Evolutionary conservation across 2,888 invertebrate species (phyloP), one percentile per base, ranked within the genome.

Genomic region (Oligia fasciuncula): DNA sequence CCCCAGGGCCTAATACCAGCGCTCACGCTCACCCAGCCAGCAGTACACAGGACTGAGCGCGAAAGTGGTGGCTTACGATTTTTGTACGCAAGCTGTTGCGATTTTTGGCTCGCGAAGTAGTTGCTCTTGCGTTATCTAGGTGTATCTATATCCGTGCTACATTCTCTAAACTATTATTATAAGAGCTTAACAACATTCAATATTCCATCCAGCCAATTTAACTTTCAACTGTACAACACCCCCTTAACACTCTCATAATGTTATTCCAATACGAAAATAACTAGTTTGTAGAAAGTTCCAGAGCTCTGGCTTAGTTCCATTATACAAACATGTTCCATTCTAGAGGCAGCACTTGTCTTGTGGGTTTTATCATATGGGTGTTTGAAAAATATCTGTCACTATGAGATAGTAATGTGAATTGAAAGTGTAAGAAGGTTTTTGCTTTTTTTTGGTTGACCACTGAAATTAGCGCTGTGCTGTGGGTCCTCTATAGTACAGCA

Each of bases 191-290:
- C 54, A 72, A 60, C 17, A 83, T 75, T 79, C 35, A 80, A 84
- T 74, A 77, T 82, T 68, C 60, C 14, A 51, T 69, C 35, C 43
- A 69, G 2, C 46, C 68, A 77, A 77, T 77, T 77, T 77, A 75
- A 74, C 68, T 78, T 72, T 54, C 51, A 82, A 57, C 70, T 49
- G 43, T 73, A n/a, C n/a, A 40, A 46, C 76, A 51, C 40, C 71
- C 80, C 85, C 85, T 86, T 87, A 86, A 87, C 79, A 77, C 78
- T 80, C 68, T 77, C 80, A 80, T 86, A 86, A 87, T 81, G 72
- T 79, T 83, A 80, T 87, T 87, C 77, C 83, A 77, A 87, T 87
- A 81, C 70, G 85, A 87, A 85, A 85, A 87, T 87, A 87, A 87
- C 88, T 81, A 87, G 83, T 79, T 87, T 51, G 63, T 69, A 43